A percentile compares a stretch with the other conserved stretches of the same genome.
phyloP scores from a whole-genome alignment of 1,140 invertebrate genomes.

The Holotrichia oblita region DNA sequence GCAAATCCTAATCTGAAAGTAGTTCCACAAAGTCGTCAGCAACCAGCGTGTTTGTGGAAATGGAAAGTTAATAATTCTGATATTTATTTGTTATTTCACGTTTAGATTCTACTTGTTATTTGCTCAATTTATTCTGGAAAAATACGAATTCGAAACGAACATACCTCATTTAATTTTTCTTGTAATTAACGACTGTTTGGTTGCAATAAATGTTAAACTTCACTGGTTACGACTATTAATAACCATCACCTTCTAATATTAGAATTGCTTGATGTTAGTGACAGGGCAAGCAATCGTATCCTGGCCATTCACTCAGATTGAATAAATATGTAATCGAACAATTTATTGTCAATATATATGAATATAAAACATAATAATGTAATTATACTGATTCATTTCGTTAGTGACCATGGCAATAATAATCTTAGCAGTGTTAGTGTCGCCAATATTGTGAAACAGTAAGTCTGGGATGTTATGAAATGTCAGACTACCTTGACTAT shows the following conservation, averaged over 20 bases:
- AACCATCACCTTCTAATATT: background rate
- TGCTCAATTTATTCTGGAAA: background rate
- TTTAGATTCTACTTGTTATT: background rate
- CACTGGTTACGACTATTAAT: background rate
- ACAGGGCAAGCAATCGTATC: background rate
- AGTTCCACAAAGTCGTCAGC: background rate
- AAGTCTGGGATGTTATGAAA: too few relatives aligned
- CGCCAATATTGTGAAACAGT: too few relatives aligned
- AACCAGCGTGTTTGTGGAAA: background rate
- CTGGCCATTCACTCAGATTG: background rate
- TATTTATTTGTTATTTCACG: background rate
- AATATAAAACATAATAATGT: too few relatives aligned
- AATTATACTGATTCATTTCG: too few relatives aligned
- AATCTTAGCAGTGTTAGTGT: too few relatives aligned
- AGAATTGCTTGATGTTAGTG: background rate
- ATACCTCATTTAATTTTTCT: background rate
- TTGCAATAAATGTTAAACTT: background rate
- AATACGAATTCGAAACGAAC: background rate
- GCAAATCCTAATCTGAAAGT: background rate
- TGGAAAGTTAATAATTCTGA: conserved; percentile 8
- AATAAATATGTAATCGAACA: too few relatives aligned
- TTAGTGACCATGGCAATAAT: too few relatives aligned
- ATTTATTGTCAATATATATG: too few relatives aligned
- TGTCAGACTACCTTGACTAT: too few relatives aligned
- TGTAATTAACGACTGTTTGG: background rate